A percentile compares a stretch with the other conserved stretches of the same genome.
These are phyloP conservation scores for Hymenochirus boettgeri DNA, from an alignment of 2,113 vertebrate genomes.

Conservation along the genomic window DNA sequence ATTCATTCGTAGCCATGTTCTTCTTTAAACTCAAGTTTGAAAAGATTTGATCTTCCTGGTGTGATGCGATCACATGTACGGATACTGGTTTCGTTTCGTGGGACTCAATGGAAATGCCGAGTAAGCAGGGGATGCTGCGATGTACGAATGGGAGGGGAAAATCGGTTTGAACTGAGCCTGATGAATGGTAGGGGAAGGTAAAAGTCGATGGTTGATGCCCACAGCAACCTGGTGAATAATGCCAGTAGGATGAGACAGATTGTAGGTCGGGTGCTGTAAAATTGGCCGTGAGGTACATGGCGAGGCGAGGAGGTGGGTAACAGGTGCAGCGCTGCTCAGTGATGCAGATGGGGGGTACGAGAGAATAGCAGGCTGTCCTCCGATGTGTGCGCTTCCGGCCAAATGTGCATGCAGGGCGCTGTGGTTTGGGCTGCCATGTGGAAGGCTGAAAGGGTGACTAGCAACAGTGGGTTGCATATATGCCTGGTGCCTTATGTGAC, in stretches of 20 bases:
- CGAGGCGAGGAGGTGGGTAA: constrained; percentile 90
- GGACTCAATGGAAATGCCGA: constrained; percentile 91
- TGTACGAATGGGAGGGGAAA: constrained; percentile 89
- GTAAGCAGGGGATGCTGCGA: constrained; percentile 89
- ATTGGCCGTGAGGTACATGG: constrained; percentile 84
- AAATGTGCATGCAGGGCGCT: constrained; percentile 73
- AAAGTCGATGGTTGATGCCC: constrained; percentile 87
- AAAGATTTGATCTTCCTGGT: constrained; percentile 57
- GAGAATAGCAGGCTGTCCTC: constrained; percentile 80
- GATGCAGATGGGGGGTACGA: constrained; percentile 79
- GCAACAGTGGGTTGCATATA: constrained; percentile 80
- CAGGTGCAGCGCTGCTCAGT: constrained; percentile 76
- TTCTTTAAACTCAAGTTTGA: constrained; percentile 50
- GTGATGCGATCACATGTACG: constrained; percentile 76
- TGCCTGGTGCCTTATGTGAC: constrained; percentile 82
- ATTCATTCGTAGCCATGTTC: constrained; percentile 79
- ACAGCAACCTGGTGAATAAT: constrained; percentile 90
- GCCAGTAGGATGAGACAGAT: constrained; percentile 75
- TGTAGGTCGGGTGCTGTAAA: constrained; percentile 79
- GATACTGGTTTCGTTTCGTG: constrained; percentile 95
- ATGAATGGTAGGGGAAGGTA: constrained; percentile 89
- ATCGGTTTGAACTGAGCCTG: constrained; percentile 92
- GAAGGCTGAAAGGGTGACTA: constrained; percentile 80
- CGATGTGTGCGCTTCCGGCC: constrained; percentile 60
- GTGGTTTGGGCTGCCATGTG: constrained; percentile 87